Percentiles rank a stretch among this genome's conserved stretches.
phyloP scores from a whole-genome alignment of 37 sponge, comb jelly and placozoan genomes.

The Agelas oroides region DNA sequence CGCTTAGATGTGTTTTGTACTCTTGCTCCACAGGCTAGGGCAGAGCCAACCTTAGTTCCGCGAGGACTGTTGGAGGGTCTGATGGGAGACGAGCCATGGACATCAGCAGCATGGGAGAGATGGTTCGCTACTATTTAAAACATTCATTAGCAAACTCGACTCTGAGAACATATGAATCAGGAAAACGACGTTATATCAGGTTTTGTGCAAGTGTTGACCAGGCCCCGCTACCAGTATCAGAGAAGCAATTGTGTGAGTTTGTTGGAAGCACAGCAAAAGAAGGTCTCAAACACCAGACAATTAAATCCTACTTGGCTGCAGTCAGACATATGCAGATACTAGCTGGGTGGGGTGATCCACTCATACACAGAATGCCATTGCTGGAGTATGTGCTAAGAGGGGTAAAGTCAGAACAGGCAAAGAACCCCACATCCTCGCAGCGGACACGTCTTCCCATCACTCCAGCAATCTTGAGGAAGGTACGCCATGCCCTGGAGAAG shows the following conservation, averaged over 20 bases:
- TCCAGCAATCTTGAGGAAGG: conserved; percentile 19
- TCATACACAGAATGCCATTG: not conserved
- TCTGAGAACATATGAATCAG: conserved; percentile 21
- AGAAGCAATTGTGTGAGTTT: conserved; percentile 25
- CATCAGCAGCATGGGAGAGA: conserved; percentile 27
- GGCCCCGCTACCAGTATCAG: conserved; percentile 30
- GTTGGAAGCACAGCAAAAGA: conserved; percentile 22
- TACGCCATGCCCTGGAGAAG: not conserved
- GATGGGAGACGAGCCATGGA: not conserved
- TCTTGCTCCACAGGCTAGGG: not conserved
- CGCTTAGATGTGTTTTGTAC: conserved; percentile 3
- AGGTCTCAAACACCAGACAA: conserved; percentile 12
- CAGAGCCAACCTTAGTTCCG: not conserved
- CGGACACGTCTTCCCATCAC: conserved; percentile 57
- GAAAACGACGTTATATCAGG: not conserved
- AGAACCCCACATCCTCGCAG: not conserved
- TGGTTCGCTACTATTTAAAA: conserved; percentile 22
- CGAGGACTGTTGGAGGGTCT: conserved; percentile 1
- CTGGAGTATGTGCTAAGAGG: not conserved
- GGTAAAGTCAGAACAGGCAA: too few species aligned
- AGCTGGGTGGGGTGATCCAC: not conserved
- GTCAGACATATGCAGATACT: conserved; percentile 36
- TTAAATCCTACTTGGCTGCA: conserved; percentile 39
- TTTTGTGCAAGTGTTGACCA: not conserved
- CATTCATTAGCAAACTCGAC: conserved; percentile 36